phyloP scores from a whole-genome alignment of 2,797 vertebrate species.

The Eptatretus atami region DNA sequence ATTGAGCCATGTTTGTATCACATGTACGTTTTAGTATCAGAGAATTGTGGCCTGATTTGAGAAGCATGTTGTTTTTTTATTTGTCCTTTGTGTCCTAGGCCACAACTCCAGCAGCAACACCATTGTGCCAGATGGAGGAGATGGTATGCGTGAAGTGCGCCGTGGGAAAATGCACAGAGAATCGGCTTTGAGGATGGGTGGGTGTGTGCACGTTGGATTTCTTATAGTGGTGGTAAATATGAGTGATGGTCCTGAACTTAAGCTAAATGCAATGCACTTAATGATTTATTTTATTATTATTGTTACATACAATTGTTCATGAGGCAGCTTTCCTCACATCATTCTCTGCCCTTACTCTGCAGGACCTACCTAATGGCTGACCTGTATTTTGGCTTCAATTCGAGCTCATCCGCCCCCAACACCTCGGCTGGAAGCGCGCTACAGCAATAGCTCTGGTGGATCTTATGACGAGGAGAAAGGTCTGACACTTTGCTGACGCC shows the following conservation, averaged over 20 bases:
- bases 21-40: no score
- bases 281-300: no score
- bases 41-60: no score
- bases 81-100: conserved; percentile 17
- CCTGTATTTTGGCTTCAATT: conserved; percentile 64
- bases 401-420: conserved; percentile 71
- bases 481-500: conserved; percentile 14
- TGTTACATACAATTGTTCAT: no score
- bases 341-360: conserved; percentile 6
- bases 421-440: conserved; percentile 71
- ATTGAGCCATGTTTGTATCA: no score
- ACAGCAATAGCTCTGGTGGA: conserved; percentile 96
- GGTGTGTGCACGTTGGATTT: conserved; percentile 8
- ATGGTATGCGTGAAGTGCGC: conserved; percentile 30
- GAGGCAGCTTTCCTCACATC: no score
- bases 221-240: no score
- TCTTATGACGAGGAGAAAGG: conserved; percentile 99
- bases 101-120: conserved; percentile 98
- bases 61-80: not conserved
- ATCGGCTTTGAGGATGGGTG: conserved; percentile 53
- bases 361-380: conserved; percentile 53
- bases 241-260: no score
- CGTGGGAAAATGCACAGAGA: conserved; percentile 41
- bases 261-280: no score
- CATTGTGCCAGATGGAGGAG: conserved; percentile 52